These are phyloP conservation scores for Octomys mimax DNA, from an alignment of 2,797 vertebrate genomes.

Conservation along the genomic window DNA sequence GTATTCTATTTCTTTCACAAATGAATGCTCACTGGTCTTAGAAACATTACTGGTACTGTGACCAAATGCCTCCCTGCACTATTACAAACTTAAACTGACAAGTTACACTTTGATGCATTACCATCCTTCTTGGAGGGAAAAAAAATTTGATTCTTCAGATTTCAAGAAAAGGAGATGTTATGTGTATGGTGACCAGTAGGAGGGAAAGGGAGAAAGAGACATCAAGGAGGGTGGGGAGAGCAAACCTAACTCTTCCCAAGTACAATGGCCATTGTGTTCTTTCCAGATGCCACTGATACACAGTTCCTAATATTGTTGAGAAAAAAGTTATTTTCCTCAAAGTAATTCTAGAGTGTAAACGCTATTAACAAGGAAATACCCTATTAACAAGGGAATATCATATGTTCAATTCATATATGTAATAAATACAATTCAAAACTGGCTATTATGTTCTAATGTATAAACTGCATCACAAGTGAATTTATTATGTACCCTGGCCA, in stretches of 20 bases:
- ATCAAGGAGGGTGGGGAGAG: not conserved
- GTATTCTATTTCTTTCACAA: constrained; percentile 15
- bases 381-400: constrained; percentile 3
- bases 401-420: not conserved
- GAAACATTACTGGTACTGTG: not conserved
- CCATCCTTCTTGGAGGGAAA: constrained; percentile 52
- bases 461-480: constrained; percentile 50
- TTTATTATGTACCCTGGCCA: not conserved
- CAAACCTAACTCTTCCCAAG: constrained; percentile 30
- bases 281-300: not conserved
- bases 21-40: constrained; percentile 11
- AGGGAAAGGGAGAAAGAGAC: not conserved
- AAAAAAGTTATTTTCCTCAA: not conserved
- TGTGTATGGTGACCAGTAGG: not conserved
- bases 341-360: not conserved
- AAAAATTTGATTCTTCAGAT: constrained; percentile 50
- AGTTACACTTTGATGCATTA: constrained; percentile 63
- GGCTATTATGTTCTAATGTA: constrained; percentile 23
- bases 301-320: not conserved
- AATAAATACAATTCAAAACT: constrained; percentile 56
- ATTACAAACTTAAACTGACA: constrained; percentile 47
- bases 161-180: not conserved
- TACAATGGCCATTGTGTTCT: constrained; percentile 34
- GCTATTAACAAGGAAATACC: not conserved
- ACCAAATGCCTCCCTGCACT: constrained; percentile 3